Evolutionary conservation across 2,888 invertebrate genomes (phyloP), one percentile per base, ranked within the genome.

Genomic region (Hypena proboscidalis): DNA sequence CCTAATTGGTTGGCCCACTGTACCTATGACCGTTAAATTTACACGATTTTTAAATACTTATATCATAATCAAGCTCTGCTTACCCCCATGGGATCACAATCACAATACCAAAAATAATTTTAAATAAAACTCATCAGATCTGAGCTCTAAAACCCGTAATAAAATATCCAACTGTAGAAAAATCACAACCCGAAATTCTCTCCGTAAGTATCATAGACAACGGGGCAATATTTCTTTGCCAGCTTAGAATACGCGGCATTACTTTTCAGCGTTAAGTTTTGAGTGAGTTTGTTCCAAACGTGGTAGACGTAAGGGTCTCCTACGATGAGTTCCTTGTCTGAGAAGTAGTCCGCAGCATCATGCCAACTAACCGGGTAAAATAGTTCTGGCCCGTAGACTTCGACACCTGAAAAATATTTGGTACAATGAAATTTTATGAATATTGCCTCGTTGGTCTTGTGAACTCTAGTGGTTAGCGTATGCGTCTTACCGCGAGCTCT

Each of bases 331-430:
- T 81, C 57, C n/a, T 80, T 67, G 0, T 74, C 67, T 14, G 89
- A 77, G 62, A 95, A 95, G 72, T 94, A 95, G 47, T 88, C 72
- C 2, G 73, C 73, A 93, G 94, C 94, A 4, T 93, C 73, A 37
- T 13, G 1, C 38, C 25, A 48, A 4, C 21, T 23, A 2, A 42
- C 31, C 8, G 42, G 47, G 14, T 43, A 43, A 20, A 39, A 42
- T 5, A 48, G n/a, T 14, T 48, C 27, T 38, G 37, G 17, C 6
- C 37, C 89, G 59, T 91, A 93, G 0, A 95, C 93, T 38, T 80
- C 88, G 61, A 95, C 94, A 2, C 93, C 70, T 69, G 60, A 1
- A 52, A 55, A n/a, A 5, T 1, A 7, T n/a, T n/a, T n/a, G n/a
- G n/a, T n/a, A n/a, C n/a, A n/a, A n/a, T n/a, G n/a, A n/a, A n/a